Evolutionary conservation across 2,888 invertebrate genomes (phyloP), one percentile per base, ranked within the genome.

Genomic region (Eupithecia dodoneata): DNA sequence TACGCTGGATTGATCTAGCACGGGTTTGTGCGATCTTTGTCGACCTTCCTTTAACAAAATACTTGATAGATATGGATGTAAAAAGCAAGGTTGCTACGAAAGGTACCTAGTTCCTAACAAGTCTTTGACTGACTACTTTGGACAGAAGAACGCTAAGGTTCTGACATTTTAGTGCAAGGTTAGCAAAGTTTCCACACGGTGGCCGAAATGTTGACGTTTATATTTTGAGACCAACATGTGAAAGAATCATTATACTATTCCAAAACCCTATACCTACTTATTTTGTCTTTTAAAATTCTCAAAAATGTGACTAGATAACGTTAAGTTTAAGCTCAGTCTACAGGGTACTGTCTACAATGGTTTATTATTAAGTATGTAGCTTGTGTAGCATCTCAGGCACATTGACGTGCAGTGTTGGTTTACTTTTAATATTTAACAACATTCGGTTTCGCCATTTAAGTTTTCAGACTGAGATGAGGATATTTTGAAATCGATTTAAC

Each of bases 371-470:
- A 42, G 41, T n/a, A n/a, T n/a, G n/a, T 3, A 42, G 42, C 42
- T 15, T 41, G 15, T 42, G 41, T 42, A 66, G 66, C 42, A 42
- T 66, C 41, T 41, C 42, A 15, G 66, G 66, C 15, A 72, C 55
- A 59, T 59, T 72, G 63, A 47, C 72, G 45, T 59, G 59, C 72
- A 66, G 66, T 66, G 45, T 66, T 66, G 66, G 66, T 66, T 66
- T 66, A 66, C 15, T 66, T 66, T 42, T 42, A 66, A 66, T 66
- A 66, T 66, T 66, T 42, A 42, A 41, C 15, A 42, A 41, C 15
- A 66, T 42, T 66, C 42, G 66, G 66, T 66, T 66, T 42, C 10
- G 15, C 66, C 13, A 41, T 65, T 65, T 65, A 41, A 65, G 65
- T 66, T 66, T 66, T 42, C 41, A 66, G 5, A 5, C 41, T 42